phyloP scores from a whole-genome alignment of 2,113 vertebrate genomes.

The Tragelaphus buxtoni region DNA sequence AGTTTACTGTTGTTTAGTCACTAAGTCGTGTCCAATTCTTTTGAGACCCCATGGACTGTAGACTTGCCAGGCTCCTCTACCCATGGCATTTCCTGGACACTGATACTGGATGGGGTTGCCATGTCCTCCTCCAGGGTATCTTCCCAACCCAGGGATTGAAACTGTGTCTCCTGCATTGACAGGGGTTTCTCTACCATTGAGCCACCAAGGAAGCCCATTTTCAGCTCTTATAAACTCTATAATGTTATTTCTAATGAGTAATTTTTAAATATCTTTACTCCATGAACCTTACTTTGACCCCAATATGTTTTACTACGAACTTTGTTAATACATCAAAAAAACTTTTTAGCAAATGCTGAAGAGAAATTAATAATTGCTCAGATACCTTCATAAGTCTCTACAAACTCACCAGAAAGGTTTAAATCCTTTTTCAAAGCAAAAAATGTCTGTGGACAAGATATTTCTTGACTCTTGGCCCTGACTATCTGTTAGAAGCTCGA shows the following conservation, averaged over 20 bases:
- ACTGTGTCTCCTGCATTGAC: neutral
- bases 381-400: no score
- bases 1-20: neutral
- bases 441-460: no score
- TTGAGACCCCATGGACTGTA: neutral
- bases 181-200: no score
- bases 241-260: neutral
- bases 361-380: no score
- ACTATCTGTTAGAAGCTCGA: neutral
- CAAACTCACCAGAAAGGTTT: neutral
- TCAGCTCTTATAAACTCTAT: neutral
- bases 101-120: neutral
- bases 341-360: no score
- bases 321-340: neutral
- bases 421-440: no score
- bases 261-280: neutral
- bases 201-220: no score
- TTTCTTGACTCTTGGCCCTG: no score
- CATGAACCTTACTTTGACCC: neutral
- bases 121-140: neutral
- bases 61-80: neutral
- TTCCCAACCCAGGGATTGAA: neutral
- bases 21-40: rapidly evolving
- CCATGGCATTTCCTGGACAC: rapidly evolving
- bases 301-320: neutral